phyloP scores from a whole-genome alignment of 2,888 invertebrate genomes.

The Cremastinae sp. region DNA sequence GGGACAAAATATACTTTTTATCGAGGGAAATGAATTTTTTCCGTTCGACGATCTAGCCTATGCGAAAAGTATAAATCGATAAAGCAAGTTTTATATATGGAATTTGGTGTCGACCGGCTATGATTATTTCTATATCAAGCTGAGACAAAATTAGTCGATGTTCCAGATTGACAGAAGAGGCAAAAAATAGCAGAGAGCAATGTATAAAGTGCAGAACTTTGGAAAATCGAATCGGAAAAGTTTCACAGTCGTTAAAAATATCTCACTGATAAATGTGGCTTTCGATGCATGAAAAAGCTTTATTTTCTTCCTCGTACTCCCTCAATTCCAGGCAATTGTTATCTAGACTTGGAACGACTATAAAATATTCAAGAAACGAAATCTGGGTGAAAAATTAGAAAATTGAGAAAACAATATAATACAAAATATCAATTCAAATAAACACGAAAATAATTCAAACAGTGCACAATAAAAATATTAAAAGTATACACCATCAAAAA shows the following conservation, averaged over 20 bases:
- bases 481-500: too few relatives aligned
- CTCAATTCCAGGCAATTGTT: neutral
- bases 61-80: constrained; percentile 1
- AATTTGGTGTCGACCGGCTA: neutral
- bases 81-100: neutral
- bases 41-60: too few relatives aligned
- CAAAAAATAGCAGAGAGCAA: too few relatives aligned
- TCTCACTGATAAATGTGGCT: neutral
- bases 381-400: too few relatives aligned
- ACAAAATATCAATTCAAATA: too few relatives aligned
- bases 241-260: constrained; percentile 8
- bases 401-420: too few relatives aligned
- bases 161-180: neutral
- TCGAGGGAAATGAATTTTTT: neutral
- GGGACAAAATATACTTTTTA: too few relatives aligned
- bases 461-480: too few relatives aligned
- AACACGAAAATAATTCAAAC: too few relatives aligned
- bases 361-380: too few relatives aligned
- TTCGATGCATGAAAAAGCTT: neutral
- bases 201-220: neutral
- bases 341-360: too few relatives aligned
- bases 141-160: neutral
- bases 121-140: neutral
- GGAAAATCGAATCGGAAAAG: neutral
- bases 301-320: neutral